Base-by-base conservation (phyloP, 2,888 invertebrate genomes). In the Pseudoips prasinana region DNA sequence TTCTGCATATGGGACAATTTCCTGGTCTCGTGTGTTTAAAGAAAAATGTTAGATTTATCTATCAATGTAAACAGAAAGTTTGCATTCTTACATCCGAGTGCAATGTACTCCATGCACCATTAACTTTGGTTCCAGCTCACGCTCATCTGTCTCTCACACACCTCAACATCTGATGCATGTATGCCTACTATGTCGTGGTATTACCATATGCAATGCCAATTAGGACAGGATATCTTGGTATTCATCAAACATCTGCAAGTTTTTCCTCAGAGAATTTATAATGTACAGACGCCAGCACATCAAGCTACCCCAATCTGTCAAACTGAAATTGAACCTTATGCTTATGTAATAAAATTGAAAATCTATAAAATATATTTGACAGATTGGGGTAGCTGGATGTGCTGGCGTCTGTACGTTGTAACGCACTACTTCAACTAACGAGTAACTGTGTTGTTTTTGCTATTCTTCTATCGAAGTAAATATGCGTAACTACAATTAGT, bases 51-150 rank as follows among this genome's bases (percentile, higher is more conserved):
- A 47, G 29, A 37, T 25, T 36, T 28, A 46, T 48, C 25, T 39
- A 41, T 37, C 19, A 33, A 26, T 18, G 38, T 50, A 40, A 53
- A 52, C 62, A 65, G 71, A 71, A 75, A 67, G 65, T 55, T 49
- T 62, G 63, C 63, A 64, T 65, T 63, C 63, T 58, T 55, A 39
- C 40, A 50, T 46, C 38, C 51, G 71, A 72, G 81, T 74, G 76
- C 82, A 84, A 75, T 47, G 83, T 65, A 59, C 82, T 73, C 64
- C 68, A 84, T 69, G 85, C 84, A 75, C 80, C 78, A 84, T 78
- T 85, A 73, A 82, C 58, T 74, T 70, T 71, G 64, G 73, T 73
- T 73, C 70, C 73, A 76, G 75, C 60, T 63, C 53, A 66, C 56
- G 57, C 54, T 43, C 68, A 58, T 59, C 58, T 56, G 44, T 54